Conservation (phyloP, 2,113 vertebrate species). For the Solenodon paradoxus region DNA sequence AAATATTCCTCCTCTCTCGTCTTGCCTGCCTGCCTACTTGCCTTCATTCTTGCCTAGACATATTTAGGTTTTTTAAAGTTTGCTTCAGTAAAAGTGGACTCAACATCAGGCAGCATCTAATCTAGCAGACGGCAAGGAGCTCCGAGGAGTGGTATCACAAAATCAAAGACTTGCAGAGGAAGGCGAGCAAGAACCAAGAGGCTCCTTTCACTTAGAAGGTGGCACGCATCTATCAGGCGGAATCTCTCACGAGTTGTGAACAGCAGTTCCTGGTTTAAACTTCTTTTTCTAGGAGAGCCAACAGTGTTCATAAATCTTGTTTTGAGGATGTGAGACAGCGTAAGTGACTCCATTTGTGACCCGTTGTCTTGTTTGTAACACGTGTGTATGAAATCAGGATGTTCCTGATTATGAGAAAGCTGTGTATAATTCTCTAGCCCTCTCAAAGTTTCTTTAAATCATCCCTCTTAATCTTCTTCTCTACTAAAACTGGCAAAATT, state of each 20-base stretch:
- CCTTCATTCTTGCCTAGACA: too few species aligned
- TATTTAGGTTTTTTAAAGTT: background rate
- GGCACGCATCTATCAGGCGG: background rate
- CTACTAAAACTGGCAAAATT: background rate
- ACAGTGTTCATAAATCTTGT: background rate
- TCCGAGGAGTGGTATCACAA: background rate
- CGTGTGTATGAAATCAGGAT: background rate
- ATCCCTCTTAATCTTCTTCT: background rate
- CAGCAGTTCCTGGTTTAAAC: background rate
- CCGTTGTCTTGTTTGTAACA: background rate
- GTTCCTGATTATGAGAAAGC: background rate
- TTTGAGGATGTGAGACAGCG: background rate
- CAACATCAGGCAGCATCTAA: background rate
- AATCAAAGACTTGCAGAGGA: background rate
- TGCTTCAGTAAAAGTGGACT: background rate
- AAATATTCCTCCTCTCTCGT: too few species aligned
- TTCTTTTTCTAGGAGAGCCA: background rate
- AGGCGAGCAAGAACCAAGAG: background rate
- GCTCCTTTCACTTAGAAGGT: background rate
- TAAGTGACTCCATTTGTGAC: background rate
- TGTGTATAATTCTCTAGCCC: background rate
- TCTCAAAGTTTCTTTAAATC: background rate
- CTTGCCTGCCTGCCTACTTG: too few species aligned
- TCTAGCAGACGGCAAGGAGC: background rate
- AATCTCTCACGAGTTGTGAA: background rate